phyloP scores from a whole-genome alignment of 2,888 invertebrate species.

The Teleogryllus oceanicus region DNA sequence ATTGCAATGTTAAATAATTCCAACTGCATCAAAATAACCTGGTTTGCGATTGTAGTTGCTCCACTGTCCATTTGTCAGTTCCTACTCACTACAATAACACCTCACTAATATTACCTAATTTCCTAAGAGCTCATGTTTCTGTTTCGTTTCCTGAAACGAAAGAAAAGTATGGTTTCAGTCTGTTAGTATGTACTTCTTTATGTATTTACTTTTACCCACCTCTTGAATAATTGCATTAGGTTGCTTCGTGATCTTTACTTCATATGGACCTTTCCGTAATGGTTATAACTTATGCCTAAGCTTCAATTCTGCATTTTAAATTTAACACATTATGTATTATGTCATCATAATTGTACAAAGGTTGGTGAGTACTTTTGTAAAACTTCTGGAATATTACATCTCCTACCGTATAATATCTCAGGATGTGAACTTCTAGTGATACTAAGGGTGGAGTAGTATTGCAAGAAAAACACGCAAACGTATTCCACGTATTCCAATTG shows the following conservation, averaged over 20 bases:
- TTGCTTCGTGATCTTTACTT: not conserved
- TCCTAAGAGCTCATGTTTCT: not conserved
- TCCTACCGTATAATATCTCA: no score
- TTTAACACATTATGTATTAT: no score
- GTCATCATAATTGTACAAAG: no score
- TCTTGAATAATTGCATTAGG: constrained; percentile 19
- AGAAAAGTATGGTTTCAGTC: not conserved
- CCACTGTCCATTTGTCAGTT: not conserved
- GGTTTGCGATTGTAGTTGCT: not conserved
- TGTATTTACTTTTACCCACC: not conserved
- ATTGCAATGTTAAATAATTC: not conserved
- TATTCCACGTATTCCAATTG: no score
- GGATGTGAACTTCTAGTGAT: no score
- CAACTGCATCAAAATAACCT: constrained; percentile 23
- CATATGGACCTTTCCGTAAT: no score
- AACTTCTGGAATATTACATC: no score
- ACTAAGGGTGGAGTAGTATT: no score
- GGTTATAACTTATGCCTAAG: no score
- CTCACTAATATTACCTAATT: not conserved
- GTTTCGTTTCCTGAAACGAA: not conserved
- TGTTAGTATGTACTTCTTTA: not conserved
- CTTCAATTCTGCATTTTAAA: no score
- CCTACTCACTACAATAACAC: not conserved
- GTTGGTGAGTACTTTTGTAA: no score
- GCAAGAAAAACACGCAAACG: no score